phyloP scores from a whole-genome alignment of 2,797 vertebrate genomes.

The Bovichtus variegatus region DNA sequence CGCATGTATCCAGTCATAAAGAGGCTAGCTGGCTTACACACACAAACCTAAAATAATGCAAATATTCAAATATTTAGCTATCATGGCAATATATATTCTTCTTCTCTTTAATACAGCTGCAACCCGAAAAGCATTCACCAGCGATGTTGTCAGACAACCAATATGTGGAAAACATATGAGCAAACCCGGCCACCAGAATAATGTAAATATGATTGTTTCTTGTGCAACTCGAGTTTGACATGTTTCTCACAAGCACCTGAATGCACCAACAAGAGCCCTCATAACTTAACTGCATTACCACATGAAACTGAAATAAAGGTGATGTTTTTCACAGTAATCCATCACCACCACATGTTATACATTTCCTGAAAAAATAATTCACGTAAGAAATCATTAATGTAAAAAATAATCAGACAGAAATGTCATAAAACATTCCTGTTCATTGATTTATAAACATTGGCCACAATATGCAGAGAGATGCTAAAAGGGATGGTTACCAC shows the following conservation, averaged over 20 bases:
- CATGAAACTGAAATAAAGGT: not conserved
- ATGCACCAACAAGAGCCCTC: not conserved
- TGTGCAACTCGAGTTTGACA: not conserved
- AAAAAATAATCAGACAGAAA: not conserved
- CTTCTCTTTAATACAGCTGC: too few species aligned
- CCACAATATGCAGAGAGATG: not conserved
- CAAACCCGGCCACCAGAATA: not conserved
- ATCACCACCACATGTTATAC: not conserved
- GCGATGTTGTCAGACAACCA: not conserved
- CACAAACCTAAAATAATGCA: not conserved
- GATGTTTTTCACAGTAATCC: not conserved
- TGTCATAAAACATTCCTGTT: not conserved
- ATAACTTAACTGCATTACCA: not conserved
- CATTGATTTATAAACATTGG: not conserved
- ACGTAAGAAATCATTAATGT: not conserved
- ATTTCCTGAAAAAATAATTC: not conserved
- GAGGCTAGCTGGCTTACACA: not conserved
- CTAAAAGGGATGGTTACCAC: not conserved
- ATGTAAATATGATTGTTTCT: not conserved
- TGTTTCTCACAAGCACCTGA: not conserved
- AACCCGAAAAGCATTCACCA: not conserved
- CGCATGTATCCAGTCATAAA: conserved; percentile 11
- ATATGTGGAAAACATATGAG: not conserved
- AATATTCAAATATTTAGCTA: not conserved
- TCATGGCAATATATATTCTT: not conserved